These are phyloP conservation scores for Rhinopomastus cyanomelas DNA, from an alignment of 2,113 vertebrate genomes.

Conservation along the genomic window DNA sequence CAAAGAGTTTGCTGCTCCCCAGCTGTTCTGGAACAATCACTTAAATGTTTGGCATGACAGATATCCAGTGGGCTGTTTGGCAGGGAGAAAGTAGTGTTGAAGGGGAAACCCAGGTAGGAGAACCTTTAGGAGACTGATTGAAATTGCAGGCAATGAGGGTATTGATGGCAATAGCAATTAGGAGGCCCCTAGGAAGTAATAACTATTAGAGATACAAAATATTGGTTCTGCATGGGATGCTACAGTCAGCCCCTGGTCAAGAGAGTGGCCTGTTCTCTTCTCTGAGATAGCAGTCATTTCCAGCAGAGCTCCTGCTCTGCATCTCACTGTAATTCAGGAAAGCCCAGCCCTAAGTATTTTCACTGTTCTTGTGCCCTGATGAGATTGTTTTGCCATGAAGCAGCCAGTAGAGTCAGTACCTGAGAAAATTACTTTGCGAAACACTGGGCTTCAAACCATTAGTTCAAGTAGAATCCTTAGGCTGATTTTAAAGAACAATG, in stretches of 20 bases:
- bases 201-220: slow-evolving; percentile 71
- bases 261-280: slow-evolving; percentile 1
- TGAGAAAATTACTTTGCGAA: slow-evolving; percentile 53
- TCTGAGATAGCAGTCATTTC: slow-evolving; percentile 26
- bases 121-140: slow-evolving; percentile 47
- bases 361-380: slow-evolving; percentile 1
- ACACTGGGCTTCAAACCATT: slow-evolving; percentile 1
- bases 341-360: slow-evolving; percentile 23
- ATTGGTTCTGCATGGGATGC: background rate
- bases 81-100: slow-evolving; percentile 32
- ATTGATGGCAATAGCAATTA: slow-evolving; percentile 74
- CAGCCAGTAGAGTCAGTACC: background rate
- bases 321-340: slow-evolving; percentile 57
- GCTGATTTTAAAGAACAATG: slow-evolving; percentile 13
- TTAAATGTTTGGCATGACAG: slow-evolving; percentile 36
- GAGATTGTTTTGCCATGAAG: slow-evolving; percentile 24
- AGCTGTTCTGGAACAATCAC: background rate
- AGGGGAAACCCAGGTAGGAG: slow-evolving; percentile 19
- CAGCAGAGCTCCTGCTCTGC: slow-evolving; percentile 8
- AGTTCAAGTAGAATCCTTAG: slow-evolving; percentile 20
- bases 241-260: background rate
- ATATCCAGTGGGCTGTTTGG: slow-evolving; percentile 19
- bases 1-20: slow-evolving; percentile 60
- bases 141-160: slow-evolving; percentile 57
- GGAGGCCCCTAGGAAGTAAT: slow-evolving; percentile 70